Percentiles rank a stretch among this genome's conserved stretches.
phyloP scores from a whole-genome alignment of 1,140 invertebrate species.

The Magallana ariakensis region DNA sequence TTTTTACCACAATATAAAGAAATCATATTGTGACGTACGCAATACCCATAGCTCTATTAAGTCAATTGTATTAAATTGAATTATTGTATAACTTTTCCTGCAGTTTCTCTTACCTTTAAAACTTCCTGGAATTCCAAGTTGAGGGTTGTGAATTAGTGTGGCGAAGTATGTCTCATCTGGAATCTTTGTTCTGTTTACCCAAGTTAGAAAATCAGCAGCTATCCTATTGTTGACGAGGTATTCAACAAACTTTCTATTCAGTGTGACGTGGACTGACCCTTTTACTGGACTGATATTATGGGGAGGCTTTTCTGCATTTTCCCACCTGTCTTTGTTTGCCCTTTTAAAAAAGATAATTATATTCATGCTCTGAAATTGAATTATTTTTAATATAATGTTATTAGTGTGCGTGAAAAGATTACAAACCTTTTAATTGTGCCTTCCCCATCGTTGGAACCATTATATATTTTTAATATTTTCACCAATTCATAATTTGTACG shows the following conservation, averaged over 20 bases:
- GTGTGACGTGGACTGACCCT: slow-evolving; percentile 62
- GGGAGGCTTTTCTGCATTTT: slow-evolving; percentile 44
- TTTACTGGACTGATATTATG: slow-evolving; percentile 59
- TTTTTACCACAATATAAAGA: no score
- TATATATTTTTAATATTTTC: slow-evolving; percentile 59
- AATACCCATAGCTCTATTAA: no score
- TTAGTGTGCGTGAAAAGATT: neutral
- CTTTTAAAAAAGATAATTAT: slow-evolving; percentile 13
- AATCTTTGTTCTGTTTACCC: slow-evolving; percentile 60
- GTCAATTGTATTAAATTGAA: no score
- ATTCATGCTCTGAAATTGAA: neutral
- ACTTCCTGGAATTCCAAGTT: slow-evolving; percentile 64
- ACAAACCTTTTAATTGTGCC: neutral
- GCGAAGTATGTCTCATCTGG: slow-evolving; percentile 72
- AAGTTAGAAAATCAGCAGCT: slow-evolving; percentile 65
- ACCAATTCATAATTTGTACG: slow-evolving; percentile 74
- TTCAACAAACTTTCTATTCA: slow-evolving; percentile 66
- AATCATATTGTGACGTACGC: no score
- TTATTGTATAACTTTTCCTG: no score
- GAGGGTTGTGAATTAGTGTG: slow-evolving; percentile 67
- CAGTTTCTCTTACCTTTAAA: slow-evolving; percentile 55
- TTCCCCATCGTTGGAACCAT: slow-evolving; percentile 6
- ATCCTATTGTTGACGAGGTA: slow-evolving; percentile 63
- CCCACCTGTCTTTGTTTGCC: slow-evolving; percentile 20
- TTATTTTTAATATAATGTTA: no score